Percentiles rank a stretch among this genome's conserved stretches.
Conservation (phyloP, 2,888 invertebrate genomes). For the Ophion obscuratus region DNA sequence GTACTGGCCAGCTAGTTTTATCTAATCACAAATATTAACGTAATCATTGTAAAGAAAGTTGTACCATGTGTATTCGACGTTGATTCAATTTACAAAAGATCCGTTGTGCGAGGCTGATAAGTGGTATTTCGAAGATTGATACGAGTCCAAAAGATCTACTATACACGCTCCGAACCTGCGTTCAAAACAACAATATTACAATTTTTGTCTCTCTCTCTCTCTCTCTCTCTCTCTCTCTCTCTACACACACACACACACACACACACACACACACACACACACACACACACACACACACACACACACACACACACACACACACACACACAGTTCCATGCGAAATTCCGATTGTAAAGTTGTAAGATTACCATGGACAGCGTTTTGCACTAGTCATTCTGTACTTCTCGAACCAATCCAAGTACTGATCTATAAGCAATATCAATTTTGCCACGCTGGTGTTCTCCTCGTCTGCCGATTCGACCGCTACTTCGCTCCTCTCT, state of each 20-base stretch:
- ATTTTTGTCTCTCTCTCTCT: neutral
- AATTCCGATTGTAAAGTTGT: neutral
- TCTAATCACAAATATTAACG: slow-evolving; percentile 29
- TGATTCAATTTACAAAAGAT: slow-evolving; percentile 46
- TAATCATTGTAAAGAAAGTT: neutral
- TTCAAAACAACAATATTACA: neutral
- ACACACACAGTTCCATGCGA: too few species aligned
- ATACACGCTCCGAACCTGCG: slow-evolving; percentile 66
- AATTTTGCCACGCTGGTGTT: slow-evolving; percentile 63
- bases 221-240: too few species aligned
- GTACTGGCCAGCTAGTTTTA: slow-evolving; percentile 62
- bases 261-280: neutral
- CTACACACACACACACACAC: too few species aligned
- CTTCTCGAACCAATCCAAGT: slow-evolving; percentile 66
- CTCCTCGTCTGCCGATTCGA: slow-evolving; percentile 55
- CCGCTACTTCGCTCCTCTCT: slow-evolving; percentile 6
- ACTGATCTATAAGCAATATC: slow-evolving; percentile 66
- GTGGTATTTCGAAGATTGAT: slow-evolving; percentile 62
- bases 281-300: too few species aligned
- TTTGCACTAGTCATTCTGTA: slow-evolving; percentile 58
- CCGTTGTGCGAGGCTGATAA: slow-evolving; percentile 59
- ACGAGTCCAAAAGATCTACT: slow-evolving; percentile 66
- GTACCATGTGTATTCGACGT: neutral
- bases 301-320: too few species aligned
- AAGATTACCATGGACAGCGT: slow-evolving; percentile 58